Percentiles rank a stretch among this genome's conserved stretches.
Conservation (phyloP, 2,113 vertebrate genomes). For the Brienomyrus longianalis region DNA sequence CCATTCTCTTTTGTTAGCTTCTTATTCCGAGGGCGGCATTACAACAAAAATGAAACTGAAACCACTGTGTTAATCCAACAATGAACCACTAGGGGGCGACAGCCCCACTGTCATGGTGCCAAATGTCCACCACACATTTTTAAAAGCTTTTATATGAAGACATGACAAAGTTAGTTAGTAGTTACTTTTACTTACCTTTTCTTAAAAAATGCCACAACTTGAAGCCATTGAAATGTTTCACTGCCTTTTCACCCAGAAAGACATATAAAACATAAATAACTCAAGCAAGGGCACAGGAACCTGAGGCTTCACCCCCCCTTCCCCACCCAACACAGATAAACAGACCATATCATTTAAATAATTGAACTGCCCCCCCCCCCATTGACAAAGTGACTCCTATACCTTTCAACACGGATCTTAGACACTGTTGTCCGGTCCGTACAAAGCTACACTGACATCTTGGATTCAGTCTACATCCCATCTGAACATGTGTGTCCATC, state of each 20-base stretch:
- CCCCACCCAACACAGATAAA: background rate
- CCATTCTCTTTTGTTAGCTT: background rate
- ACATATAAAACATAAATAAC: background rate
- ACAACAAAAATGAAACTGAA: background rate
- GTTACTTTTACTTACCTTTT: background rate
- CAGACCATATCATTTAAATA: background rate
- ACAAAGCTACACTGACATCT: background rate
- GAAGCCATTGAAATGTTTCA: background rate
- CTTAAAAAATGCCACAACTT: background rate
- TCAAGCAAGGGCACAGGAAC: background rate
- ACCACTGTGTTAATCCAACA: background rate
- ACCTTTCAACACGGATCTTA: background rate
- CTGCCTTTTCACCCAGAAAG: background rate
- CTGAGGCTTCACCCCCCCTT: background rate
- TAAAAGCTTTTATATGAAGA: background rate
- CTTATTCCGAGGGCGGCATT: no score
- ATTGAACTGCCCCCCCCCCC: background rate
- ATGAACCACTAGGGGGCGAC: background rate
- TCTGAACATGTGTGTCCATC: background rate
- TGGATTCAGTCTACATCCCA: background rate
- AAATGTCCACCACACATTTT: background rate
- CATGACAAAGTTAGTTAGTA: background rate
- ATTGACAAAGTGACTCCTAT: background rate
- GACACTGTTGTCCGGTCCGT: background rate
- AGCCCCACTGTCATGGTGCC: background rate